phyloP scores from a whole-genome alignment of 2,888 invertebrate genomes.

The Macrophya annulata region DNA sequence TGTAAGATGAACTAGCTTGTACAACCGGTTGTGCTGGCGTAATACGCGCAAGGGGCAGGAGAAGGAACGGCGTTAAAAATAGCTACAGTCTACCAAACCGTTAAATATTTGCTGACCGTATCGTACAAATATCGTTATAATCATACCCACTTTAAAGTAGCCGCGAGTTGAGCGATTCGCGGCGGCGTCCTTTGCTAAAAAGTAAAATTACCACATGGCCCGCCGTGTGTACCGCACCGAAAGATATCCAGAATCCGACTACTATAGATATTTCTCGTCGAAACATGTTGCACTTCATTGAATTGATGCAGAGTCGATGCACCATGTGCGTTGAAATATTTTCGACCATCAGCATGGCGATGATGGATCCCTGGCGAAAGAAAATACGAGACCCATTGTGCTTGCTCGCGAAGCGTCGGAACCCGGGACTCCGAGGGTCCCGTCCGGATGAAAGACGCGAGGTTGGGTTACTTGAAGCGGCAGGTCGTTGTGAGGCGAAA shows the following conservation, averaged over 20 bases:
- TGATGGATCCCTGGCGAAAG: slow-evolving; percentile 40
- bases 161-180: not conserved
- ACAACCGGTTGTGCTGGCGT: not conserved
- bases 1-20: not conserved
- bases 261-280: not conserved
- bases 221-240: not conserved
- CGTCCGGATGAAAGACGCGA: slow-evolving; percentile 47
- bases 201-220: slow-evolving; percentile 19
- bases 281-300: slow-evolving; percentile 20
- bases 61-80: not conserved
- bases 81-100: not conserved
- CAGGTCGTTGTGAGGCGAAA: not conserved
- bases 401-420: slow-evolving; percentile 36
- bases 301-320: slow-evolving; percentile 23
- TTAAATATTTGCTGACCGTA: slow-evolving; percentile 22
- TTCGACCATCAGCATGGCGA: not conserved
- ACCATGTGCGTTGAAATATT: slow-evolving; percentile 21
- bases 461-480: slow-evolving; percentile 42
- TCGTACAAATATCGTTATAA: slow-evolving; percentile 25
- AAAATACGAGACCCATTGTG: slow-evolving; percentile 47
- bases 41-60: not conserved
- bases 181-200: slow-evolving; percentile 31
- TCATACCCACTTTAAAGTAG: slow-evolving; percentile 31
- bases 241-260: not conserved
- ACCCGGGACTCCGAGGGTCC: slow-evolving; percentile 13